Conservation (phyloP, 2,797 vertebrate species). For the Cephalopachus bancanus region DNA sequence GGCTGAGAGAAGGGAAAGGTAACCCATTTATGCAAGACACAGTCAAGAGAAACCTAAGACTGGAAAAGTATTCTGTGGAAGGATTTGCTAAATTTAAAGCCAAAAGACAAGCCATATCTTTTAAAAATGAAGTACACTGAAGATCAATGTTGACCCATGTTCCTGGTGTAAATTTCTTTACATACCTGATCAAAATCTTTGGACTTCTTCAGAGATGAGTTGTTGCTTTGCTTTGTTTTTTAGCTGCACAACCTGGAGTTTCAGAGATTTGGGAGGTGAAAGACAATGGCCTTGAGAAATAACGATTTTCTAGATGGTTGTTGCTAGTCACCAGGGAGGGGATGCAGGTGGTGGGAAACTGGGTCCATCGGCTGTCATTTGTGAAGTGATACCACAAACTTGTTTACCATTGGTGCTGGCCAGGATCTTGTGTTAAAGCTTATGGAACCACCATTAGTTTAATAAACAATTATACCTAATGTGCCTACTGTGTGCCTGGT, state of each 20-base stretch:
- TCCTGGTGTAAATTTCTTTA: not conserved
- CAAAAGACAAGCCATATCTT: not conserved
- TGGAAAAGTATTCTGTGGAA: not conserved
- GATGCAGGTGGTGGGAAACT: not conserved
- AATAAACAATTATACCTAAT: fast-evolving
- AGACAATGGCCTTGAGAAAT: not conserved
- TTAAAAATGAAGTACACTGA: not conserved
- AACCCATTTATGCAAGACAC: not conserved
- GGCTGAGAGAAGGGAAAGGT: conserved; percentile 32
- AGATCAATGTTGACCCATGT: not conserved
- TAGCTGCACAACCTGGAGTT: no score
- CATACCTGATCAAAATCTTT: no score
- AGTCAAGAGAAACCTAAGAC: not conserved
- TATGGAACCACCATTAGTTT: fast-evolving
- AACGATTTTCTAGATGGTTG: fast-evolving
- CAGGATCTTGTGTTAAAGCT: fast-evolving
- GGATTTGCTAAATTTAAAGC: not conserved
- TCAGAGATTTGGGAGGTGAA: not conserved
- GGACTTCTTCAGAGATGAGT: not conserved
- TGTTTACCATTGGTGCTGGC: fast-evolving
- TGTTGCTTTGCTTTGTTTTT: not conserved
- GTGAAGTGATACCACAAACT: fast-evolving
- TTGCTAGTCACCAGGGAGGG: fast-evolving
- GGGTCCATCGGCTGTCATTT: fast-evolving
- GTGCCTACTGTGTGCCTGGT: fast-evolving